These are phyloP conservation scores for Stichopus chloronotus DNA, from an alignment of 35 echinoderm and acorn worm genomes.

Conservation along the genomic window DNA sequence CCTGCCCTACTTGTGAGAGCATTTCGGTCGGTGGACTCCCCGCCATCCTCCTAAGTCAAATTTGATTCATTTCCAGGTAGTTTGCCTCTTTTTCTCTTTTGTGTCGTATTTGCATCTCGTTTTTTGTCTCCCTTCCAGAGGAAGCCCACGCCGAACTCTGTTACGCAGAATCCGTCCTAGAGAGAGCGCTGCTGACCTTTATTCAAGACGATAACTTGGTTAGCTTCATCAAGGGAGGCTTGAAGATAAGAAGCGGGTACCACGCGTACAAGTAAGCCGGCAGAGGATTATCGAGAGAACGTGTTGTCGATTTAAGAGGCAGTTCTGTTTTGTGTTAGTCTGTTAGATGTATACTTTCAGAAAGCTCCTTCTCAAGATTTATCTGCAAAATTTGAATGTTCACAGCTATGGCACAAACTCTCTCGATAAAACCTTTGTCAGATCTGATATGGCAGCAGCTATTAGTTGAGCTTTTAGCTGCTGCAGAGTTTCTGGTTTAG, in stretches of 20 bases:
- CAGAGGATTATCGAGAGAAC: not conserved
- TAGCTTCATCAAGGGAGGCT: conserved; percentile 95
- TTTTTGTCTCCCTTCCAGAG: conserved; percentile 38
- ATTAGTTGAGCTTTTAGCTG: no score
- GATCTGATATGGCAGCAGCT: no score
- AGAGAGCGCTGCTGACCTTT: conserved; percentile 89
- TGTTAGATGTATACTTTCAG: no score
- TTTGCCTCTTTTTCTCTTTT: conserved; percentile 28
- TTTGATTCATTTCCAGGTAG: conserved; percentile 5
- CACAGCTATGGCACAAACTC: no score
- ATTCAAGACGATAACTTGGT: conserved; percentile 99
- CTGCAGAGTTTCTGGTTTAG: no score
- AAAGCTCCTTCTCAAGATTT: no score
- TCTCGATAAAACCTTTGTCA: no score
- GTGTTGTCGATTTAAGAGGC: not conserved
- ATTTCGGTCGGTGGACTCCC: not conserved
- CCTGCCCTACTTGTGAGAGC: not conserved
- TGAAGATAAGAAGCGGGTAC: conserved; percentile 94
- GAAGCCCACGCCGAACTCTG: conserved; percentile 94
- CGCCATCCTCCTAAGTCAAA: not conserved
- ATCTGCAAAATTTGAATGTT: no score
- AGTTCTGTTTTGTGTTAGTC: not conserved
- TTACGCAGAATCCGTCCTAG: conserved; percentile 93
- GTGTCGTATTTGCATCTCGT: no score
- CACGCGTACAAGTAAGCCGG: conserved; percentile 94